These are phyloP conservation scores for Erebia aethiops DNA, from an alignment of 2,888 invertebrate genomes.

Conservation along the genomic window DNA sequence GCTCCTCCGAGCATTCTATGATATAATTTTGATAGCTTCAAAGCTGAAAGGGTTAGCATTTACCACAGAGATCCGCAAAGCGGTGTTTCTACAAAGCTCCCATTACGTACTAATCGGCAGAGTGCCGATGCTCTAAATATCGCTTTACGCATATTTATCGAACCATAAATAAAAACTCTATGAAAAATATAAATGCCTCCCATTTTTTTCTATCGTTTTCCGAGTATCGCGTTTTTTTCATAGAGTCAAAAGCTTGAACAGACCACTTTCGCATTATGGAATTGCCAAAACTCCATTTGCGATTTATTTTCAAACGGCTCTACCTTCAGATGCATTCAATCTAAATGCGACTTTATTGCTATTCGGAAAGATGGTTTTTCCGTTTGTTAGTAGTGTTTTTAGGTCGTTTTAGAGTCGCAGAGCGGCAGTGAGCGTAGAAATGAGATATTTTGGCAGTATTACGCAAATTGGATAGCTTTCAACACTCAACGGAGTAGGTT, in stretches of 20 bases:
- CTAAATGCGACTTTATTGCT: slow-evolving; percentile 47
- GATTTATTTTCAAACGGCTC: slow-evolving; percentile 52
- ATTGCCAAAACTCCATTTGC: slow-evolving; percentile 81
- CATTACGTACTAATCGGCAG: slow-evolving; percentile 77
- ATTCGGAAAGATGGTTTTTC: slow-evolving; percentile 45
- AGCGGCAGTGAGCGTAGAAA: slow-evolving; percentile 78
- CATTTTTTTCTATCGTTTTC: slow-evolving; percentile 80
- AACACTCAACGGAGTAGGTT: slow-evolving; percentile 83
- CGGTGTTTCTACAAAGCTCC: slow-evolving; percentile 58
- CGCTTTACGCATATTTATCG: slow-evolving; percentile 77
- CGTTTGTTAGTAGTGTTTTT: slow-evolving; percentile 40
- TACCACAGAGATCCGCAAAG: slow-evolving; percentile 54
- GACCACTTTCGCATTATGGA: slow-evolving; percentile 84
- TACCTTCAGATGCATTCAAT: slow-evolving; percentile 41
- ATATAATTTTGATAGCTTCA: slow-evolving; percentile 77
- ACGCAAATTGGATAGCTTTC: slow-evolving; percentile 84
- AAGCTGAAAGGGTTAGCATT: slow-evolving; percentile 74
- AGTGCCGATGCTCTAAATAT: slow-evolving; percentile 80
- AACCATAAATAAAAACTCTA: slow-evolving; percentile 81
- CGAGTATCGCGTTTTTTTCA: slow-evolving; percentile 78
- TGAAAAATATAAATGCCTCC: slow-evolving; percentile 81
- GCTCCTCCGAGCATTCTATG: slow-evolving; percentile 54
- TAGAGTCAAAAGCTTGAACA: slow-evolving; percentile 83
- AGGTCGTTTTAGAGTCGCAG: slow-evolving; percentile 49
- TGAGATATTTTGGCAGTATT: slow-evolving; percentile 84